phyloP scores from a whole-genome alignment of 2,888 invertebrate species.

The Apotomis betuletana region DNA sequence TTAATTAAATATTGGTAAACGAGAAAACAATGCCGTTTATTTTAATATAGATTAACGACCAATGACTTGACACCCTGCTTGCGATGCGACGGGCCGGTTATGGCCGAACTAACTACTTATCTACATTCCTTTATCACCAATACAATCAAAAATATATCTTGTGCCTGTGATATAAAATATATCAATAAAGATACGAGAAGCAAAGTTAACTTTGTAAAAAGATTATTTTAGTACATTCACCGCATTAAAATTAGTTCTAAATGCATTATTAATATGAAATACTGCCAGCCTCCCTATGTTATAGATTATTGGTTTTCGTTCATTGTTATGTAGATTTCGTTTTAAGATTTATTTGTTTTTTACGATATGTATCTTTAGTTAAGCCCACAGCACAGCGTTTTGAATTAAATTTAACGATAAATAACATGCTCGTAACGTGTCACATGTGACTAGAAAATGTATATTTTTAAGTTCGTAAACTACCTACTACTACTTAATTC shows the following conservation, averaged over 20 bases:
- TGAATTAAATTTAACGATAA: slow-evolving; percentile 29
- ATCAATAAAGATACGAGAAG: slow-evolving; percentile 14
- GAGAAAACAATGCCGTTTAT: slow-evolving; percentile 79
- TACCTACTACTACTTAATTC: background rate
- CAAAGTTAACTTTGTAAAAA: slow-evolving; percentile 50
- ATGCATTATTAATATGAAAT: slow-evolving; percentile 75
- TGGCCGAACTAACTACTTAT: slow-evolving; percentile 33
- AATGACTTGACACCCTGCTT: slow-evolving; percentile 78
- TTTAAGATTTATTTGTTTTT: slow-evolving; percentile 61
- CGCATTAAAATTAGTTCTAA: slow-evolving; percentile 73
- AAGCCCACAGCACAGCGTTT: slow-evolving; percentile 28
- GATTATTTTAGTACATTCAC: slow-evolving; percentile 60
- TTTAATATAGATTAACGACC: slow-evolving; percentile 81
- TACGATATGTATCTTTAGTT: slow-evolving; percentile 48
- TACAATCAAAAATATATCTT: slow-evolving; percentile 39
- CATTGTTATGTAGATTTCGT: slow-evolving; percentile 72
- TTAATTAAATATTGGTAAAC: slow-evolving; percentile 72
- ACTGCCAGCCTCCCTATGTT: slow-evolving; percentile 74
- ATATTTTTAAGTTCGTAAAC: background rate
- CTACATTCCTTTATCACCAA: slow-evolving; percentile 44
- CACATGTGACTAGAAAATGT: slow-evolving; percentile 7
- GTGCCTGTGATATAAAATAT: background rate
- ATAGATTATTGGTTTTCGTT: slow-evolving; percentile 73
- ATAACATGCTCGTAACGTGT: slow-evolving; percentile 30
- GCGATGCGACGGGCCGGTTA: slow-evolving; percentile 52